phyloP scores from a whole-genome alignment of 2,888 invertebrate species.

The Syrphus vitripennis region DNA sequence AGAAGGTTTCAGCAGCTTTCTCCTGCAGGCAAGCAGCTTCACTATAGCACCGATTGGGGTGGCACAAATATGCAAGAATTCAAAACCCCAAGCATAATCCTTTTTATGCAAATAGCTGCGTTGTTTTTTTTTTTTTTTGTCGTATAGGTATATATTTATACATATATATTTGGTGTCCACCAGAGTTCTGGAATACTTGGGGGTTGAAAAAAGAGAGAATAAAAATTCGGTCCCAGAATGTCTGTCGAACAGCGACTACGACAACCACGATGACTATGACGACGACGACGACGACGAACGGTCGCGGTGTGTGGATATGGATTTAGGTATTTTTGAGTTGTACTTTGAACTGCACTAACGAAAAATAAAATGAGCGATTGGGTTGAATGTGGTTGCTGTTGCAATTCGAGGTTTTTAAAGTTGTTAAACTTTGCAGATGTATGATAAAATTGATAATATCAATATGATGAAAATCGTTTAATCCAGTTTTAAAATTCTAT shows the following conservation, averaged over 20 bases:
- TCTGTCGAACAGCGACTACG: background rate
- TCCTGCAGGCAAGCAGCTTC: background rate
- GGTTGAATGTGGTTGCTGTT: background rate
- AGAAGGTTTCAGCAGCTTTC: background rate
- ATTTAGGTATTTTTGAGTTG: background rate
- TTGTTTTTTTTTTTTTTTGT: background rate
- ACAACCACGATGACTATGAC: background rate
- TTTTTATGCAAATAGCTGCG: conserved; percentile 39
- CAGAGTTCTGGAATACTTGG: background rate
- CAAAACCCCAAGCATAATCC: conserved; percentile 42
- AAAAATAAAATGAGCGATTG: background rate
- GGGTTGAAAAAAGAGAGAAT: background rate
- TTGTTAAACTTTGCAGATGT: background rate
- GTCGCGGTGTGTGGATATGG: background rate
- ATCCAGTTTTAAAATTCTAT: too few relatives aligned
- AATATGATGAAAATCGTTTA: too few relatives aligned
- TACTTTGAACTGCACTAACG: background rate
- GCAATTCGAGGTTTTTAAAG: background rate
- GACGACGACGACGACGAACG: background rate
- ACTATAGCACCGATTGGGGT: background rate
- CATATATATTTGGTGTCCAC: background rate
- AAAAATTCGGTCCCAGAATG: background rate
- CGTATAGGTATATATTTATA: background rate
- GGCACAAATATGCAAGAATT: conserved; percentile 19
- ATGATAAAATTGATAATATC: too few relatives aligned